Conservation (phyloP, 2,888 invertebrate species). For the Calliphora vomitoria region DNA sequence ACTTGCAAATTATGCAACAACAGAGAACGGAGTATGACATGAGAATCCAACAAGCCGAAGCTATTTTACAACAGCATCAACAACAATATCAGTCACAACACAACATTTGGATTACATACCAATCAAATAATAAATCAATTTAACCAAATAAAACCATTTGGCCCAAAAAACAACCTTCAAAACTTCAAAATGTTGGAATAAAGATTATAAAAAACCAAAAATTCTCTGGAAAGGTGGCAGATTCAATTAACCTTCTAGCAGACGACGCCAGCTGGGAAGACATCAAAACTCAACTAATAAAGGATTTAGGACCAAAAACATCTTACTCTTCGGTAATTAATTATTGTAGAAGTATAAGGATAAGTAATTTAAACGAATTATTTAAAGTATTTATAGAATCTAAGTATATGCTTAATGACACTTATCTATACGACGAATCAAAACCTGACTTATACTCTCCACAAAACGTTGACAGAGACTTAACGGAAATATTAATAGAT, state of each 20-base stretch:
- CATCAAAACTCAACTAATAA: constrained; percentile 16
- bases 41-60: constrained; percentile 32
- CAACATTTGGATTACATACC: constrained; percentile 18
- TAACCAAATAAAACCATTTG: constrained; percentile 44
- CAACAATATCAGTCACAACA: constrained; percentile 29
- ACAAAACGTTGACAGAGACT: constrained; percentile 38
- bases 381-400: constrained; percentile 47
- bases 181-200: constrained; percentile 46
- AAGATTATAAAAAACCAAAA: constrained; percentile 48
- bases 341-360: too few relatives aligned
- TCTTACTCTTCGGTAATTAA: too few relatives aligned
- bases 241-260: constrained; percentile 35
- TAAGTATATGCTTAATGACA: constrained; percentile 52
- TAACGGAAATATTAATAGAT: constrained; percentile 40
- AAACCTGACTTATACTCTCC: constrained; percentile 26
- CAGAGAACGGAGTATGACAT: constrained; percentile 44
- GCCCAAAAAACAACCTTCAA: constrained; percentile 43
- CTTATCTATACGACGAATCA: constrained; percentile 23
- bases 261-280: constrained; percentile 34
- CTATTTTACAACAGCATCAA: constrained; percentile 35
- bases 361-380: neutral
- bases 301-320: too few relatives aligned
- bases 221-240: constrained; percentile 42
- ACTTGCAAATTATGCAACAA: constrained; percentile 43
- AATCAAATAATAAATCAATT: constrained; percentile 44